Evolutionary conservation across 2,797 vertebrate genomes (phyloP), one percentile per base, ranked within the genome.

Genomic region (Meda fulgida): DNA sequence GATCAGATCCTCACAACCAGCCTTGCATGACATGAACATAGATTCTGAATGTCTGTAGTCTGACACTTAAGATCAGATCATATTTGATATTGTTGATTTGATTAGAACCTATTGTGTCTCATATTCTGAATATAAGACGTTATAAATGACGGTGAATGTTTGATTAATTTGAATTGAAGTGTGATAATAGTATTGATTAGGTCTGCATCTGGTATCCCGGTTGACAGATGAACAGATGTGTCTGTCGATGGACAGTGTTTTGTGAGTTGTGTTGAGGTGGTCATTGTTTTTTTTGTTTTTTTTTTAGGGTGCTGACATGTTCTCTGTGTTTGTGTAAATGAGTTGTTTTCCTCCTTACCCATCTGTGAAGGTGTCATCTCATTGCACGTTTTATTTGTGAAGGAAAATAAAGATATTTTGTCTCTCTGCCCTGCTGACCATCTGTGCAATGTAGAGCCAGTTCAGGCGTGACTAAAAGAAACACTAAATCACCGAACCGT

Each of bases 381-480:
- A 19, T 76, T 55, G 43, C 72, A 66, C 14, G 4, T 58, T 78
- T 60, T 18, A 34, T 69, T 70, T 78, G 75, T 36, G 65, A 67
- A 40, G 60, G 31, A 19, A 75, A 83, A 76, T 29, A 26, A 73
- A 26, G 31, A 66, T 36, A 76, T 76, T 66, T 73, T 18, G 60
- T 67, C 58, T 67, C 81, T 73, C 60, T 84, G 71, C 55, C 55
- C 43, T 81, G 69, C 26, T 69, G 73, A 84, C 63, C 82, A 78
- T 84, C 82, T 84, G 82, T 77, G 60, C 63, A 38, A 67, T 43
- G 9, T 14, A 43, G 63, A 55, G 73, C 60, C 72, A 67, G 72
- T 70, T 84, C 75, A 84, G 83, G 51, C 65, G 21, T 78, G 75
- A 78, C 36, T 46, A 36, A 70, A 70, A 84, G 46, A 78, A 70